These are phyloP conservation scores for Eledone cirrhosa DNA, from an alignment of 2,888 invertebrate species.

Conservation along the genomic window DNA sequence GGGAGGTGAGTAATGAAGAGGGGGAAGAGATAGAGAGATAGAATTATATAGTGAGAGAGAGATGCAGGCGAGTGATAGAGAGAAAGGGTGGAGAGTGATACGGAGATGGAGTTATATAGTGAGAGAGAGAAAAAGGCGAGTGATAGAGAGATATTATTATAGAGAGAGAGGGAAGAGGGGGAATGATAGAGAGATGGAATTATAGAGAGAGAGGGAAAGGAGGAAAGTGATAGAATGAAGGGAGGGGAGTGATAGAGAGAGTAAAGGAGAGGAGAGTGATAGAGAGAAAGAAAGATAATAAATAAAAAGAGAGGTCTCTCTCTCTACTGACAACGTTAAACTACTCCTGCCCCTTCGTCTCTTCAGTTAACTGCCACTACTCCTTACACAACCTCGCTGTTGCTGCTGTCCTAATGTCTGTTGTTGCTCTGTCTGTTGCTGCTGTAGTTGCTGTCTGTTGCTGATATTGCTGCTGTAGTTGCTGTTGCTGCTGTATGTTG, in stretches of 20 bases:
- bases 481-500: no score
- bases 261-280: conserved; percentile 17
- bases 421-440: no score
- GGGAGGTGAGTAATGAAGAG: neutral
- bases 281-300: neutral
- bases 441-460: no score
- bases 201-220: neutral
- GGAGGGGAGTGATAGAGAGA: conserved; percentile 29
- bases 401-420: no score
- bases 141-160: neutral
- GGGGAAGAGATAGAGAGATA: no score
- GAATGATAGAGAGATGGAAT: neutral
- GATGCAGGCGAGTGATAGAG: conserved; percentile 26
- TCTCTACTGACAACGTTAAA: no score
- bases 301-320: neutral
- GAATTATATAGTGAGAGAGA: conserved; percentile 3
- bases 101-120: conserved; percentile 12
- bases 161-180: neutral
- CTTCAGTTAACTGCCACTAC: no score
- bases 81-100: conserved; percentile 27
- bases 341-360: no score
- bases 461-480: no score
- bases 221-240: conserved; percentile 25
- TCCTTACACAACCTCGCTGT: no score
- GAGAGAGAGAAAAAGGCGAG: conserved; percentile 15